phyloP scores from a whole-genome alignment of 2,888 invertebrate species.

The Camptogramma bilineatum region DNA sequence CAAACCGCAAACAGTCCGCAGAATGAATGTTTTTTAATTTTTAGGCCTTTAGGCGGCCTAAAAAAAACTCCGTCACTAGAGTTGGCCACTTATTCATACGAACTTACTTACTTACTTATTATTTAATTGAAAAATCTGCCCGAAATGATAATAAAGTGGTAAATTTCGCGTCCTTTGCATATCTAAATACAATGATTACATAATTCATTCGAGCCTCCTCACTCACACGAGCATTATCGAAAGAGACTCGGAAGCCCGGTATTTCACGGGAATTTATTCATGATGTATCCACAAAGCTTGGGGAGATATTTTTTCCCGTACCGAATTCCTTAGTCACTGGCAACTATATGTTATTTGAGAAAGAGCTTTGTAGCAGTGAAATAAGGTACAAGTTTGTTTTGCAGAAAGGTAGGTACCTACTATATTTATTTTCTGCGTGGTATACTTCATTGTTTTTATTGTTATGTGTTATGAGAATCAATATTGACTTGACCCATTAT shows the following conservation, averaged over 20 bases:
- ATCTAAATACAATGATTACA: constrained; percentile 12
- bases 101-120: no score
- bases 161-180: background rate
- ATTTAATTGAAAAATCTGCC: no score
- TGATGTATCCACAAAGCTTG: constrained; percentile 42
- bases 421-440: background rate
- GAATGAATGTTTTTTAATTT: no score
- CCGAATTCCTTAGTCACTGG: constrained; percentile 19
- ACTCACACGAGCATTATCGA: constrained; percentile 36
- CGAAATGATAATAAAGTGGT: background rate
- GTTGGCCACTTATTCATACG: no score
- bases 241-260: constrained; percentile 35
- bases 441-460: background rate
- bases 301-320: constrained; percentile 40
- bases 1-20: no score
- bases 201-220: constrained; percentile 21
- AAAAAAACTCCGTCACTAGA: no score
- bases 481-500: no score
- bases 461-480: background rate
- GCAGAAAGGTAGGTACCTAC: background rate
- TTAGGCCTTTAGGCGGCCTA: no score
- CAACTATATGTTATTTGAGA: background rate
- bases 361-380: constrained; percentile 11
- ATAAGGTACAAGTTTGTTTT: background rate
- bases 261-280: constrained; percentile 45